These are phyloP conservation scores for Procambarus virginalis DNA, from an alignment of 1,140 invertebrate species.

Conservation along the genomic window DNA sequence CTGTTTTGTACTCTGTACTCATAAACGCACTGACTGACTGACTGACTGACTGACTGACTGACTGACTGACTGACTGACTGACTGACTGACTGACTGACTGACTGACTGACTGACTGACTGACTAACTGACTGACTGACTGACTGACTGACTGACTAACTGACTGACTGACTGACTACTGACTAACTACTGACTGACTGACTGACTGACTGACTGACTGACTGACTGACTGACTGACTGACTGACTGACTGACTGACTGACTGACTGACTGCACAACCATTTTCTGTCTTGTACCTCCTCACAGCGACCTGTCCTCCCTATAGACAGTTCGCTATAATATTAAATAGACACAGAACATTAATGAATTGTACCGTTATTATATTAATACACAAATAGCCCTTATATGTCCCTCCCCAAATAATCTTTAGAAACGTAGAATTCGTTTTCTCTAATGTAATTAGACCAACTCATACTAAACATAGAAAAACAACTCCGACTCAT, in stretches of 20 bases:
- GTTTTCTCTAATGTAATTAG: no score
- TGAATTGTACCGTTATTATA: no score
- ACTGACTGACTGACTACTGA: conserved; percentile 23
- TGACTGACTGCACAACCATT: neutral
- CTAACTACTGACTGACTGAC: neutral
- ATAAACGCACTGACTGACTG: neutral
- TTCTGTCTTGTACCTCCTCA: no score
- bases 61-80: conserved; percentile 6
- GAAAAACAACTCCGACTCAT: no score
- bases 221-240: conserved; percentile 3
- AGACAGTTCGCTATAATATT: no score
- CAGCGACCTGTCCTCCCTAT: no score
- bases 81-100: conserved; percentile 22
- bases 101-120: conserved; percentile 1
- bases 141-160: conserved; percentile 1
- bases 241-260: conserved; percentile 6
- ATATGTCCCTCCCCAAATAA: no score
- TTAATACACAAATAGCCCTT: no score
- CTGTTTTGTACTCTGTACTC: no score
- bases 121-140: conserved; percentile 2
- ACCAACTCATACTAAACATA: no score
- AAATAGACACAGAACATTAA: no score
- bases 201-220: conserved; percentile 25
- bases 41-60: conserved; percentile 14
- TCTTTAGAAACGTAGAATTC: no score